Evolutionary conservation across 2,113 vertebrate genomes (phyloP), one percentile per base, ranked within the genome.

Genomic region (Ceyx cyanopectus): DNA sequence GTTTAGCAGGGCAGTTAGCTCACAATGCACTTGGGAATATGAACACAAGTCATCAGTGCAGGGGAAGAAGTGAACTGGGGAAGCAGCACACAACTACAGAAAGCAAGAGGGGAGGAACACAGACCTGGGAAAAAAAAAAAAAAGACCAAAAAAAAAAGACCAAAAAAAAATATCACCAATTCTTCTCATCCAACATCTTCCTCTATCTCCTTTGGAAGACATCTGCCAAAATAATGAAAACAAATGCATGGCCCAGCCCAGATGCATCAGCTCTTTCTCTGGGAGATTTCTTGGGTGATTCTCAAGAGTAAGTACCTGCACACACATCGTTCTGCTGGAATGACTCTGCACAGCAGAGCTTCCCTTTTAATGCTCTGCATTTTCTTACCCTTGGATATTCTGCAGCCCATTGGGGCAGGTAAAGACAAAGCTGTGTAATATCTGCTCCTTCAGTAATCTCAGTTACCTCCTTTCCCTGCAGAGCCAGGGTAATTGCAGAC

Each of bases 61-160:
- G 0, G 3, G 57, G 14, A 40, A 18, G 23, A 65, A 37, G 4
- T 1, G n/a, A 46, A 21, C 14, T 2, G 26, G 34, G 5, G 30
- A 73, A 65, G 46, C 7, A 79, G 66, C 40, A 16, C 67, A 34
- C 41, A 62, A 32, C 65, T 13, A 32, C 14, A 46, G 45, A 34
- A 26, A 74, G 29, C 37, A 58, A 87, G 32, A 46, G 50, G 46
- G 53, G 41, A 88, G 27, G 79, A 76, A 87, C 76, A 69, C 63
- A 46, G 22, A 56, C 53, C 26, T 46, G 65, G 37, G 37, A 10
- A 11, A n/a, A 76, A 61, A 51, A n/a, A n/a, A 26, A 51, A 48
- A 21, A 72, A 46, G 19, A 46, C 19, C 19, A 50, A 22, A 22
- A 48, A 48, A 20, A 48, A 50, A 50, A 67, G 37, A 10, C 10